Evolutionary conservation across 2,888 invertebrate species (phyloP).

Genomic region (Acheta domesticus): DNA sequence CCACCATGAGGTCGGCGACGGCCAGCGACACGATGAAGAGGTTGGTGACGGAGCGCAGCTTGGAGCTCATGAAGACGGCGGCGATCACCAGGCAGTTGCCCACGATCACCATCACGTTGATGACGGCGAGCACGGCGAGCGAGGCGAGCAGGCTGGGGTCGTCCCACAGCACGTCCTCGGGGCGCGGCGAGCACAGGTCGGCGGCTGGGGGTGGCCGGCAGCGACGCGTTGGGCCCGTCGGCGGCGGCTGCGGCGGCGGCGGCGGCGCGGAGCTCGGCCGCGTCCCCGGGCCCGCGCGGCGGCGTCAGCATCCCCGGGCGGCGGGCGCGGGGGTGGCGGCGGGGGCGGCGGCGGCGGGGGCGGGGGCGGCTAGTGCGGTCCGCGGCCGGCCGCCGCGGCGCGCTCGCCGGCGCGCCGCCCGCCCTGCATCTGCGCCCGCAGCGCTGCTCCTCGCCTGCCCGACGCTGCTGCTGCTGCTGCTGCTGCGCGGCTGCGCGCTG

Average conservation of each 20-base stretch:
- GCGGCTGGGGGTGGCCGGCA: background rate
- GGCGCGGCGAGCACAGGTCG: constrained; percentile 75
- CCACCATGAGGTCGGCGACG: constrained; percentile 93
- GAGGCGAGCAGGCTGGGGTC: constrained; percentile 73
- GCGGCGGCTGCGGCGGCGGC: background rate
- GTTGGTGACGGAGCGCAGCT: constrained; percentile 92
- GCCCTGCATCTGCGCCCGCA: background rate
- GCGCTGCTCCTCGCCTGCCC: background rate
- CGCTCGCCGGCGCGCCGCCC: background rate
- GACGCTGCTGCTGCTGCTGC: too few relatives aligned
- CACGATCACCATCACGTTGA: constrained; percentile 83
- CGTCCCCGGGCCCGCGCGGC: background rate
- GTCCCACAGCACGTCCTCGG: constrained; percentile 74
- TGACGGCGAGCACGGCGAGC: constrained; percentile 72
- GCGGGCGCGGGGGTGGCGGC: background rate
- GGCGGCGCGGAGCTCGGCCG: background rate
- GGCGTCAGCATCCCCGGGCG: background rate
- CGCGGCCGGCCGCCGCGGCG: background rate
- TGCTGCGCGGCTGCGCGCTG: background rate
- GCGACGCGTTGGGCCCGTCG: background rate
- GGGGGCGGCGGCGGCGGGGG: background rate
- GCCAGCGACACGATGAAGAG: constrained; percentile 95
- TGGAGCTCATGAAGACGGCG: constrained; percentile 85
- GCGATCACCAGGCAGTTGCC: constrained; percentile 91
- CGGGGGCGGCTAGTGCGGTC: background rate